Percentiles rank a stretch among this genome's conserved stretches.
Conservation (phyloP, 2,113 vertebrate species). For the Rhagologus leucostigma region DNA sequence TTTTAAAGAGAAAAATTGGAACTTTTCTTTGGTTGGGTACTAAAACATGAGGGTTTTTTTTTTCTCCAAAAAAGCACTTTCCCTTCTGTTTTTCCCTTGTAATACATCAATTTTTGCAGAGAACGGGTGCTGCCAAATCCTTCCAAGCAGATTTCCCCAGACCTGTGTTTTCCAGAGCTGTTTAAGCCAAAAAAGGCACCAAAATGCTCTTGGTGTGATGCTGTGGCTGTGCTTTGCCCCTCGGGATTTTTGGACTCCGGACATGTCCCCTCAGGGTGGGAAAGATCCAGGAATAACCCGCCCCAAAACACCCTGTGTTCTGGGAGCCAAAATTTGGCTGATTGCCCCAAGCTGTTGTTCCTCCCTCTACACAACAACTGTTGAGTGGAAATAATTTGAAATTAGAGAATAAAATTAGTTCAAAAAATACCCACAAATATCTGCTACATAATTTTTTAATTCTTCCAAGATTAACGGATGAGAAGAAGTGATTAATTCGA, state of each 20-base stretch:
- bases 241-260: accelerated
- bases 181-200: background rate
- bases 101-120: background rate
- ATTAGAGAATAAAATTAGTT: background rate
- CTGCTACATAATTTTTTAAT: background rate
- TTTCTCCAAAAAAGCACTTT: background rate
- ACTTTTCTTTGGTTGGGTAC: background rate
- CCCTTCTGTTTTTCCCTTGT: background rate
- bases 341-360: background rate
- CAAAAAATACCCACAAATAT: background rate
- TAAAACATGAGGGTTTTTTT: background rate
- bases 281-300: background rate
- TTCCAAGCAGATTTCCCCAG: background rate
- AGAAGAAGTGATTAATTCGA: slow-evolving; percentile 34
- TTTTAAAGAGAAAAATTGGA: background rate
- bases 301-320: background rate
- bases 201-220: background rate
- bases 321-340: background rate
- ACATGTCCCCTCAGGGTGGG: background rate
- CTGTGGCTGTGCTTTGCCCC: background rate
- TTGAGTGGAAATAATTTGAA: slow-evolving; percentile 4
- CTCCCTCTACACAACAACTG: background rate
- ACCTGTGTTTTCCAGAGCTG: background rate
- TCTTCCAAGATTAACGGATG: background rate
- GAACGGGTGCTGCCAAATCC: background rate